These are phyloP conservation scores for Catocala nupta DNA, from an alignment of 2,888 invertebrate species.

Conservation along the genomic window DNA sequence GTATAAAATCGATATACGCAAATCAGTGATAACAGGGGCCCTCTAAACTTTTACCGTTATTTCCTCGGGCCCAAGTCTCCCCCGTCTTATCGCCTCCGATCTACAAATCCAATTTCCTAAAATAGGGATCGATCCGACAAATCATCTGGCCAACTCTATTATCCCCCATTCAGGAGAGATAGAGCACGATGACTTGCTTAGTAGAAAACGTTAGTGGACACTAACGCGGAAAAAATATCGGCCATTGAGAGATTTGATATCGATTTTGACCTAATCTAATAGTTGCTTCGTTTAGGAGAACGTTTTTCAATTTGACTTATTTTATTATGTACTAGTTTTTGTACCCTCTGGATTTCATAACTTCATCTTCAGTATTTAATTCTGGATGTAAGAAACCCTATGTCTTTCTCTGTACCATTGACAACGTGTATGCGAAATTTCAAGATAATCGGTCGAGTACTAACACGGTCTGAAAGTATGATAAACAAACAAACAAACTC, in stretches of 20 bases:
- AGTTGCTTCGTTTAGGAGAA: neutral
- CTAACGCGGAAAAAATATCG: constrained; percentile 50
- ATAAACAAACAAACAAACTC: no score
- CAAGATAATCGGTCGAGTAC: no score
- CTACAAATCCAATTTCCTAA: constrained; percentile 88
- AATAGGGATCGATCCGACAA: constrained; percentile 88
- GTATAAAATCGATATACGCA: constrained; percentile 81
- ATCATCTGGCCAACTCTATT: constrained; percentile 85
- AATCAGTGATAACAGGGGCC: constrained; percentile 82
- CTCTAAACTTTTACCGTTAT: constrained; percentile 78
- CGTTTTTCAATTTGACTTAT: neutral
- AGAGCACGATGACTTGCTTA: constrained; percentile 63
- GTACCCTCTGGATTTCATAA: no score
- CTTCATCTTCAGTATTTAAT: no score
- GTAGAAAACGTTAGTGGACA: constrained; percentile 55
- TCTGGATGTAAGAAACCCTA: no score
- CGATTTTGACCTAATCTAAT: constrained; percentile 28
- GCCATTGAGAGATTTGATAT: constrained; percentile 37
- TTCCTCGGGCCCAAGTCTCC: constrained; percentile 58
- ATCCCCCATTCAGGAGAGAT: constrained; percentile 64
- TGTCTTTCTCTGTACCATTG: no score
- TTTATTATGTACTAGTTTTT: neutral
- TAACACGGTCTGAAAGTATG: no score
- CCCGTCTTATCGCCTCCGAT: constrained; percentile 80
- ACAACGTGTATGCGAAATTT: no score